Evolutionary conservation across 2,888 invertebrate species (phyloP), one percentile per base, ranked within the genome.

Genomic region (Ptychoptera albimana): DNA sequence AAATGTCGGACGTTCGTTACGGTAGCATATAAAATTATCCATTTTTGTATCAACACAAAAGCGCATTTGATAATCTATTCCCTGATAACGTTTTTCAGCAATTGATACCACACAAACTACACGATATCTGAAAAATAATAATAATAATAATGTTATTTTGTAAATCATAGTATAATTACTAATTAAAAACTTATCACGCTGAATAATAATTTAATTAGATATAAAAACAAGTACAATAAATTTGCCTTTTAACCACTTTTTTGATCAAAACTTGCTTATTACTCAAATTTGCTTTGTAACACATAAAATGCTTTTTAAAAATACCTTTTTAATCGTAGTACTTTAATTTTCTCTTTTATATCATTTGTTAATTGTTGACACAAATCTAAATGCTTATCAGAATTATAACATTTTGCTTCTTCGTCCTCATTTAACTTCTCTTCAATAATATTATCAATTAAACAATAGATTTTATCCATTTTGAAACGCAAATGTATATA

Each of bases 341-440:
- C 51, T 49, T 64, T 64, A 39, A 64, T 57, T 46, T 59, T 54
- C 46, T 62, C 56, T 8, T 61, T 54, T 46, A 64, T 63, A 46
- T 64, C 61, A 0, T 55, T 52, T 8, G 61, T 56, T 42, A 64
- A 50, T 44, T 54, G 55, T 49, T 63, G 60, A n/a, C 55, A 59
- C 51, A 64, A 52, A 47, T 59, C 57, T 4, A 60, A 50, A 1
- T 61, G 60, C 9, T 62, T 60, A 63, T 64, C 63, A 2, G 64
- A 60, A 48, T 64, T 65, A 42, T 61, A 64, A n/a, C 58, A 59
- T 44, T 64, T 61, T 48, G 59, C 63, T 29, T 61, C 58, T 4
- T 61, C 56, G 53, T 64, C 65, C 62, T 64, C 64, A 14, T 59
- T 55, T 46, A 64, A 50, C 43, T 63, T 58, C 44, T 63, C 63